A percentile compares a stretch with the other conserved stretches of the same genome.
These are phyloP conservation scores for Falcunculus frontatus DNA, from an alignment of 2,113 vertebrate genomes.

Conservation along the genomic window DNA sequence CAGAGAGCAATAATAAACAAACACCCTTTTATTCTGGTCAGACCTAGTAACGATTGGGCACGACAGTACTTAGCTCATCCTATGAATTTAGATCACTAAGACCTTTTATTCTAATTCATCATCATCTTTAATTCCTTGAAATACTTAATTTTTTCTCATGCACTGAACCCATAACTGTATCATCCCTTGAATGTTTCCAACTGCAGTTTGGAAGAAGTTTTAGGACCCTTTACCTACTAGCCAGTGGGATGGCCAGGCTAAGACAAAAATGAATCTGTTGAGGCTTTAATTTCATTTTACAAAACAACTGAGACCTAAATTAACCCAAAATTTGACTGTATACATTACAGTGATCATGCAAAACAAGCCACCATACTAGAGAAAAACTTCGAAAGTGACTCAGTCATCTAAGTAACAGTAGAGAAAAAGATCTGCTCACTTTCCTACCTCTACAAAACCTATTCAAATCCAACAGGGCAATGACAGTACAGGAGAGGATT, in stretches of 20 bases:
- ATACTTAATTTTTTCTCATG: not conserved
- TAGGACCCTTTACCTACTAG: not conserved
- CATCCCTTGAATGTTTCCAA: not conserved
- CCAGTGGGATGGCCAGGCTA: not conserved
- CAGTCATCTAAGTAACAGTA: not conserved
- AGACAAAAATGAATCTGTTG: not conserved
- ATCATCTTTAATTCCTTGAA: not conserved
- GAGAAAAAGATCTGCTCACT: not conserved
- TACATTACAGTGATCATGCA: not conserved
- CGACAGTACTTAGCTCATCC: not conserved
- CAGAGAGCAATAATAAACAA: constrained; percentile 39
- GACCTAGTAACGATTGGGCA: not conserved
- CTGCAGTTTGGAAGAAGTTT: not conserved
- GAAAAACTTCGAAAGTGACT: not conserved
- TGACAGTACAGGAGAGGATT: not conserved
- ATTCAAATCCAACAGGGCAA: not conserved
- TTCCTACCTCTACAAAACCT: not conserved
- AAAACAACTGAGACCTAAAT: not conserved
- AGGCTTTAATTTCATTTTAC: not conserved
- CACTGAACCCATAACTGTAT: not conserved
- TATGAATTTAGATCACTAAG: constrained; percentile 11
- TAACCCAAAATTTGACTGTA: not conserved
- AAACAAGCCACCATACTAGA: not conserved
- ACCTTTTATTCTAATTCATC: constrained; percentile 1
- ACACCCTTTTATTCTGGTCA: constrained; percentile 33